phyloP scores from a whole-genome alignment of 2,113 vertebrate species.

The human (Homo sapiens) region GRCh38 chr18:12750001-12750500 shows the following conservation, averaged over 20 bases:
- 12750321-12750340: not conserved
- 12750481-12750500: not conserved
- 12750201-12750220: not conserved
- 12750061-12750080: not conserved
- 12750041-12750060: not conserved
- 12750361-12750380: not conserved
- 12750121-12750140: not conserved
- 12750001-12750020: not conserved
- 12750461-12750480: not conserved
- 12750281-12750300: not conserved
- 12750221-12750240: not conserved
- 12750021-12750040: not conserved
- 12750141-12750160: not conserved
- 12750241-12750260: not conserved
- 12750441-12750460: not conserved
- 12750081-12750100: not conserved
- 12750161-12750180: not conserved
- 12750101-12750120: not conserved
- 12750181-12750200: not conserved
- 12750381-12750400: not conserved
- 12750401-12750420: not conserved
- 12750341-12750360: not conserved
- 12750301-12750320: not conserved
- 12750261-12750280: not conserved
- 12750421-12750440: not conserved